Evolutionary conservation across 2,888 invertebrate species (phyloP), one percentile per base, ranked within the genome.

Genomic region (Thera obeliscata): DNA sequence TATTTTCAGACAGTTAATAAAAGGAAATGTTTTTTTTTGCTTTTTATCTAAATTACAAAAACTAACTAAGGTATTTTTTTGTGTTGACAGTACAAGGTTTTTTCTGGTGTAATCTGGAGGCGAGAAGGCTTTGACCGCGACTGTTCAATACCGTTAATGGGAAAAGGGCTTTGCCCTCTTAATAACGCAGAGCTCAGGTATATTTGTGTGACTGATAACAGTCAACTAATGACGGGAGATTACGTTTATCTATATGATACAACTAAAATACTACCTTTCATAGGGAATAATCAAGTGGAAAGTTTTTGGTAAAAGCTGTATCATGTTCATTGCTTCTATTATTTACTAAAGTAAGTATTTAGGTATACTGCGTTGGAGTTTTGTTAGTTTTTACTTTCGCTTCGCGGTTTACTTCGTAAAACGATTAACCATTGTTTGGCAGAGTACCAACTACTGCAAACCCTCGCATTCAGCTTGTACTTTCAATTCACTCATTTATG

Each of bases 161-260:
- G 75, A 75, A 78, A 81, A 83, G 84, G 83, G 80, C 84, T 83
- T 78, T 79, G 81, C 73, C 74, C 81, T 80, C 80, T 82, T 82
- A 59, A 55, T 41, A 41, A 12, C 36, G 52, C 63, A 67, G 43
- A 46, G 63, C 63, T 41, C 61, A 65, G 66, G 63, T 67, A 71
- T 69, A 71, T 69, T 65, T 64, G 63, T 72, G 66, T 70, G 59
- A n/a, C 69, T 66, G 74, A 74, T 74, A 72, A 64, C 59, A 64
- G 59, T 36, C 56, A 41, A 62, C 64, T 72, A 71, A 71, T 71
- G 76, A 73, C 73, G 71, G 64, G 64, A 74, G 73, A 74, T 72
- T 67, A 70, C 62, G 64, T 74, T 74, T 76, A 76, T 78, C 76
- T 65, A 8, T 50, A 61, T 61, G 59, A 64, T 62, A 68, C 33